Evolutionary conservation across 2,113 vertebrate species (phyloP).

Genomic region (Eurystomus gularis): DNA sequence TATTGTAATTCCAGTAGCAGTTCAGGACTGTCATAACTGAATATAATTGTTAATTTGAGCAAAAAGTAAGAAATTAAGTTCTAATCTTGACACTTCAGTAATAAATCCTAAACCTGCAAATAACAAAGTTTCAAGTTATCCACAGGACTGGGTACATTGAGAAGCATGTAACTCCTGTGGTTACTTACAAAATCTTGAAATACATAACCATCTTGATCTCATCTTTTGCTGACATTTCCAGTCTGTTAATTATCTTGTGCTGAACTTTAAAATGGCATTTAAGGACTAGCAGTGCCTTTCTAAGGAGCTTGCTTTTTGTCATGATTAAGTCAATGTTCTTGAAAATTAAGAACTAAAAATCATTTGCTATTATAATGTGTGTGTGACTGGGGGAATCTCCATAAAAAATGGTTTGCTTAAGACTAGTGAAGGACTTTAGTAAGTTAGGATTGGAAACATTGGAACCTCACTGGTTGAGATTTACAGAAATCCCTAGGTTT

Average conservation of each 20-base stretch:
- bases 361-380: background rate
- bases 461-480: background rate
- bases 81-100: background rate
- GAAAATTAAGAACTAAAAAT: background rate
- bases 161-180: background rate
- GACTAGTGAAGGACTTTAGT: background rate
- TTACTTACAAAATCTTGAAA: background rate
- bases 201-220: background rate
- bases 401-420: background rate
- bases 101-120: background rate
- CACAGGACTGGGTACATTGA: background rate
- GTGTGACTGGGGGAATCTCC: background rate
- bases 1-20: background rate
- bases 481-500: background rate
- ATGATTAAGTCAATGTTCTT: background rate
- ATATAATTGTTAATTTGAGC: background rate
- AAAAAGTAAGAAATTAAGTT: background rate
- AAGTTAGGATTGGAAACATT: background rate
- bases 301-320: background rate
- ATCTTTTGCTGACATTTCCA: conserved; percentile 40
- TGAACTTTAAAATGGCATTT: conserved; percentile 39
- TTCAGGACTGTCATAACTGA: background rate
- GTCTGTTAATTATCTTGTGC: background rate
- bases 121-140: background rate
- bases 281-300: background rate